These are phyloP conservation scores for Lymantria monacha DNA, from an alignment of 2,888 invertebrate species.

Conservation along the genomic window DNA sequence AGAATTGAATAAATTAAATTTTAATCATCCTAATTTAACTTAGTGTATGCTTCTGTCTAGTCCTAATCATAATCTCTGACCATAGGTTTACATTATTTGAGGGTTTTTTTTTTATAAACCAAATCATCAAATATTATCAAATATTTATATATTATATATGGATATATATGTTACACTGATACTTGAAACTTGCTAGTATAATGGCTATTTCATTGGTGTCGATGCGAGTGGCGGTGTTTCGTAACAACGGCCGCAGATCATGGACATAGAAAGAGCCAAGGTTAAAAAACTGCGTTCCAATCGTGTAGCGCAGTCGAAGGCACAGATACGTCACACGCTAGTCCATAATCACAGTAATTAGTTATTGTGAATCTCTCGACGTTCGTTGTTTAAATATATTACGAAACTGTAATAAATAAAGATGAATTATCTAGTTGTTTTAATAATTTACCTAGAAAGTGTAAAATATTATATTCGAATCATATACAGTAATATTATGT, in stretches of 20 bases:
- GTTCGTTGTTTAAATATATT: constrained; percentile 11
- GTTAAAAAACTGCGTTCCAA: constrained; percentile 36
- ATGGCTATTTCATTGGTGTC: constrained; percentile 19
- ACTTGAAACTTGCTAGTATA: neutral
- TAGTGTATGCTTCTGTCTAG: too few species aligned
- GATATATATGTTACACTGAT: neutral
- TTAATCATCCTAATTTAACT: constrained; percentile 27
- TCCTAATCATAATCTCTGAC: too few species aligned
- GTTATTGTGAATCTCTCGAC: constrained; percentile 32
- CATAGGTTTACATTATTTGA: too few species aligned
- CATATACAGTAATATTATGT: constrained; percentile 18
- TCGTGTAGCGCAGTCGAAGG: constrained; percentile 15
- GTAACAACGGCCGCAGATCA: constrained; percentile 34
- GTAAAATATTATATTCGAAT: constrained; percentile 20
- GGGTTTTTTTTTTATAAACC: too few species aligned
- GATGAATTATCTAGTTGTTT: constrained; percentile 31
- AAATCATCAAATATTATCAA: too few species aligned
- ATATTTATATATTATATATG: too few species aligned
- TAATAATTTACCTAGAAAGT: constrained; percentile 24
- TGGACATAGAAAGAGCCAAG: constrained; percentile 39
- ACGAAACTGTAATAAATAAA: constrained; percentile 38
- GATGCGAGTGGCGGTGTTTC: constrained; percentile 26
- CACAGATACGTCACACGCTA: constrained; percentile 13
- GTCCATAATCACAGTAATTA: constrained; percentile 17
- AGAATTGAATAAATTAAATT: constrained; percentile 22